These are phyloP conservation scores for Papilio demoleus DNA, from an alignment of 2,888 invertebrate genomes.

Conservation along the genomic window DNA sequence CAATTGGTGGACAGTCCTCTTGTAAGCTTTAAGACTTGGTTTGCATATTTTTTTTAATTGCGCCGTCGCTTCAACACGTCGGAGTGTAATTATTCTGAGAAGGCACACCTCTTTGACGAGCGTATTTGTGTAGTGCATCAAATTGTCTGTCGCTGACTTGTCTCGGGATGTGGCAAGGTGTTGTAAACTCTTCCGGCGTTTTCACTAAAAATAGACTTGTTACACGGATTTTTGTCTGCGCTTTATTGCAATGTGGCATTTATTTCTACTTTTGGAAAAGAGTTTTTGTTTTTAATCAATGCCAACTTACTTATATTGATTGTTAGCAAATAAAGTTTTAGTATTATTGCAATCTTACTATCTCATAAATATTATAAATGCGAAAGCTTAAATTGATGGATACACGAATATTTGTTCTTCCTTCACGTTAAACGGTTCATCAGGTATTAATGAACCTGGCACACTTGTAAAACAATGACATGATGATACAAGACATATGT, in stretches of 20 bases:
- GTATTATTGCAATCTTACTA: too few species aligned
- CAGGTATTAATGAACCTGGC: too few species aligned
- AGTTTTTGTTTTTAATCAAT: too few species aligned
- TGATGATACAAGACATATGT: too few species aligned
- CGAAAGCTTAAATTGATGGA: too few species aligned
- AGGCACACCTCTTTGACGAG: constrained; percentile 47
- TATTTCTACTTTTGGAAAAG: constrained; percentile 10
- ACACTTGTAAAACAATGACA: too few species aligned
- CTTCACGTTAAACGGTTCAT: too few species aligned
- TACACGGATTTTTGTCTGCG: neutral
- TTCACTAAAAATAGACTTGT: constrained; percentile 20
- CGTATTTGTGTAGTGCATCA: constrained; percentile 37
- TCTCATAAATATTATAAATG: too few species aligned
- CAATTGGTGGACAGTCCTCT: constrained; percentile 47
- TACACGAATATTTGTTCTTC: too few species aligned
- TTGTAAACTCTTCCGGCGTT: constrained; percentile 34
- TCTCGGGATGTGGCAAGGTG: constrained; percentile 19
- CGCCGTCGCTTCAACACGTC: constrained; percentile 49
- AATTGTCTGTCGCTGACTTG: constrained; percentile 28
- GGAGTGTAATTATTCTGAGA: constrained; percentile 51
- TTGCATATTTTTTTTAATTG: constrained; percentile 52
- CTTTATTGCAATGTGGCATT: constrained; percentile 42
- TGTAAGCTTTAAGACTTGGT: constrained; percentile 43
- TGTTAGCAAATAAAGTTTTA: too few species aligned
- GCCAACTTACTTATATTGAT: too few species aligned